These are phyloP conservation scores for Ichneumoninae sp. DNA, from an alignment of 2,888 invertebrate genomes.

Conservation along the genomic window DNA sequence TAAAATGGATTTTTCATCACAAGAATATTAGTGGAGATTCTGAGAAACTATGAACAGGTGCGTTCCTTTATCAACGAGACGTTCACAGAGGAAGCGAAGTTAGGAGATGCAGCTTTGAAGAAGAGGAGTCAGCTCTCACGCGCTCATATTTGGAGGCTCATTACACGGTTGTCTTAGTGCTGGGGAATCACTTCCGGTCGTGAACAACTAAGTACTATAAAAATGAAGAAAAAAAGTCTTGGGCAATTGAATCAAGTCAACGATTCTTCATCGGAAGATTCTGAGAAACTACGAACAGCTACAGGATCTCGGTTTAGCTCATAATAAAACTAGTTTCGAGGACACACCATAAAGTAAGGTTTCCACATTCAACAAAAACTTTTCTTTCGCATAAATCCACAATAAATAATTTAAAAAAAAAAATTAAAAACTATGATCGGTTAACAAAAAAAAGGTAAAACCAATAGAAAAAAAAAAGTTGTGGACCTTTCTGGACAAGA, in stretches of 20 bases:
- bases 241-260: not conserved
- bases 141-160: not conserved
- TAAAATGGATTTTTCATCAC: not conserved
- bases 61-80: not conserved
- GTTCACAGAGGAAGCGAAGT: not conserved
- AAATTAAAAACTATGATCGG: too few relatives aligned
- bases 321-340: not conserved
- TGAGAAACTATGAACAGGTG: not conserved
- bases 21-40: not conserved
- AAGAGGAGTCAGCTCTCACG: slow-evolving; percentile 19
- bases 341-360: not conserved
- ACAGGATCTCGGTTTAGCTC: not conserved
- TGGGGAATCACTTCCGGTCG: slow-evolving; percentile 3
- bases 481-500: too few relatives aligned
- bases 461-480: too few relatives aligned
- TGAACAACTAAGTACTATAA: not conserved
- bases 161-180: not conserved
- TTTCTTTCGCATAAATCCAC: too few relatives aligned
- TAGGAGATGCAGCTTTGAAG: slow-evolving; percentile 39
- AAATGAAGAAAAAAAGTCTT: not conserved
- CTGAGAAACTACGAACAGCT: not conserved
- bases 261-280: not conserved
- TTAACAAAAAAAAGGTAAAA: too few relatives aligned
- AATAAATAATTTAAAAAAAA: too few relatives aligned
- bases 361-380: too few relatives aligned